Percentiles rank a stretch among this genome's conserved stretches.
Conservation (phyloP, 2,113 vertebrate species). For the Serinus canaria region DNA sequence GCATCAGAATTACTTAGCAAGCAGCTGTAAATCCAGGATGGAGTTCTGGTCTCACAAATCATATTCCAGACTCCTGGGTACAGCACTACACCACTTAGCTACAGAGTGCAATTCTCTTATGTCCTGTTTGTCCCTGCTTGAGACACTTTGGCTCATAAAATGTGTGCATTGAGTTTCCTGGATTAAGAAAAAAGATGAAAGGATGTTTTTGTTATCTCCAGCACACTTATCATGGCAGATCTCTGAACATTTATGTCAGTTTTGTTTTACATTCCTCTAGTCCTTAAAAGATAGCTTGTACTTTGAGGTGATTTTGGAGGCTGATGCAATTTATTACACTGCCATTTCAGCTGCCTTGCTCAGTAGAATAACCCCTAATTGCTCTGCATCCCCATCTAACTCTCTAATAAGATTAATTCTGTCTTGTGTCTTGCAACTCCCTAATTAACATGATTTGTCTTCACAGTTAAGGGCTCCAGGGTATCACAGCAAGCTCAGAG, state of each 20-base stretch:
- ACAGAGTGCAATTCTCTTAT: neutral
- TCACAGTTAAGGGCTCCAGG: constrained; percentile 1
- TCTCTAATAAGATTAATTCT: constrained; percentile 30
- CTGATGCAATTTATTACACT: neutral
- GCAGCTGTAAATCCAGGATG: neutral
- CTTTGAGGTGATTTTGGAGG: neutral
- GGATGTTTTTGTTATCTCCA: neutral
- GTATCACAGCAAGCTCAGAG: neutral
- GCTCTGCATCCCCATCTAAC: neutral
- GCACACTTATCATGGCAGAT: neutral
- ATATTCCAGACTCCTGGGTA: neutral
- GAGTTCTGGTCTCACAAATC: neutral
- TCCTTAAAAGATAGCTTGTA: neutral
- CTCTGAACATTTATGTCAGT: neutral
- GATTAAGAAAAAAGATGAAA: neutral
- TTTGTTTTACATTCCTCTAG: neutral
- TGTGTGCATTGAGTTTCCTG: neutral
- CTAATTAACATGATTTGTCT: constrained; percentile 46
- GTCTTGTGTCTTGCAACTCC: neutral
- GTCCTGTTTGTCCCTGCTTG: neutral
- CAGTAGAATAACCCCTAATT: neutral
- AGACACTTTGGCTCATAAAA: neutral
- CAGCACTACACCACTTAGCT: neutral
- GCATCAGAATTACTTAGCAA: neutral
- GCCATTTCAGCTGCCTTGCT: neutral